A percentile compares a stretch with the other conserved stretches of the same genome.
Evolutionary conservation across 2,888 invertebrate genomes (phyloP).

Genomic region (Epirrita christyi): DNA sequence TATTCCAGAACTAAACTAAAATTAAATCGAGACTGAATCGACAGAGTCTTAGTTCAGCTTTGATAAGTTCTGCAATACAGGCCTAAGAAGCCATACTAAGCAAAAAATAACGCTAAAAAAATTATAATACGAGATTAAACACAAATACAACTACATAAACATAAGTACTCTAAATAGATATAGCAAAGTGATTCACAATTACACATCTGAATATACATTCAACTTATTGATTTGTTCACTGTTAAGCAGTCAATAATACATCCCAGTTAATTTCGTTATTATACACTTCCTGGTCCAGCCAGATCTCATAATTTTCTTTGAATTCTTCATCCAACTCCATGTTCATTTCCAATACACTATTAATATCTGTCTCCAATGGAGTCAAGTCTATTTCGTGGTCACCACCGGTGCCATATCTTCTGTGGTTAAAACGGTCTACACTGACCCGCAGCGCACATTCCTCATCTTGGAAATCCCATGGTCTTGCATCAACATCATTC

Average conservation of each 20-base stretch:
- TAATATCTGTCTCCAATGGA: conserved; percentile 91
- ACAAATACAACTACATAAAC: conserved; percentile 31
- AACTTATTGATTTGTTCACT: conserved; percentile 28
- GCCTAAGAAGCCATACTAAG: conserved; percentile 21
- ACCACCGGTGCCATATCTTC: conserved; percentile 90
- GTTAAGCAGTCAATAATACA: conserved; percentile 68
- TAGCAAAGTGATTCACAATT: conserved; percentile 51
- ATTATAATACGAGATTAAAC: conserved; percentile 37
- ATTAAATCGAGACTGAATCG: too few species aligned
- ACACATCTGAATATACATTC: conserved; percentile 40
- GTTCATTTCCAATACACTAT: conserved; percentile 91
- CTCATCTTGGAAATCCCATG: conserved; percentile 99
- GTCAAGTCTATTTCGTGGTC: conserved; percentile 85
- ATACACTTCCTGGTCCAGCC: conserved; percentile 99
- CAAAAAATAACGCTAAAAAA: conserved; percentile 31
- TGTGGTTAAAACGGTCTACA: conserved; percentile 97
- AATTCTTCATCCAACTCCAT: conserved; percentile 96
- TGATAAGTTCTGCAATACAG: too few species aligned
- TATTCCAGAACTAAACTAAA: too few species aligned
- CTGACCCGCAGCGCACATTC: conserved; percentile 97
- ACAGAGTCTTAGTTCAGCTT: too few species aligned
- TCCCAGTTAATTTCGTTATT: conserved; percentile 94
- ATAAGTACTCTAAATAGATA: conserved; percentile 42
- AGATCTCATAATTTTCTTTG: conserved; percentile 95
- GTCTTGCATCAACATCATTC: conserved; percentile 98